Base-by-base conservation (phyloP, 2,113 vertebrate genomes). In the Phalacrocorax brasilianus region DNA sequence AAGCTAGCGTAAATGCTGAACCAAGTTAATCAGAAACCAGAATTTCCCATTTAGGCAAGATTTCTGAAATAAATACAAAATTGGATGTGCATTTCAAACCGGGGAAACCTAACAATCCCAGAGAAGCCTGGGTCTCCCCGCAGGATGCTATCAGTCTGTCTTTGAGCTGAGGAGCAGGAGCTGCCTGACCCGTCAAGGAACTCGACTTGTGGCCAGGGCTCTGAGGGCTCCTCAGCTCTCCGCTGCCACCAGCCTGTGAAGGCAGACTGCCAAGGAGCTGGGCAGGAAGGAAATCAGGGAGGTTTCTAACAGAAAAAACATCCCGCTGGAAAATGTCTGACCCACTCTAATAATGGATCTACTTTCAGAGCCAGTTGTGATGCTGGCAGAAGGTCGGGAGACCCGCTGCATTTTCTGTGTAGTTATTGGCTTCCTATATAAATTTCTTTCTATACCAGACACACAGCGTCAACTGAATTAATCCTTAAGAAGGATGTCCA, bases 251-350 rank as follows among this genome's bases (percentile, higher is more conserved):
- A 75, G 94, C 74, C 86, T 38, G 80, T 21, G 66, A 50, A 50
- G 94, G 89, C 89, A 92, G 91, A 17, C 87, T 63, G 96, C 95
- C 91, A 96, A 89, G 62, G 71, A 92, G 71, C 50, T 66, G 77
- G 88, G 89, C 74, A 95, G 94, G 96, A 96, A 97, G 97, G 97
- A 97, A 95, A 93, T 23, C 77, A 89, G 78, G 67, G 91, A 95
- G 94, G 71, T 84, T 95, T 95, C 81, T 72, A 95, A 71, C 81
- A 93, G 87, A 79, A 89, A 96, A 95, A 92, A 94, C 55, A 91
- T 88, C 96, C 96, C 87, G 0, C 84, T 97, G 96, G 93, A 97
- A 97, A 95, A 94, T 95, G 91, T 88, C 89, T 78, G 91, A 82
- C 73, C 80, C 35, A 22, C 74, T 89, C 77, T 47, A 97, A 95